Evolutionary conservation across 2,888 invertebrate genomes (phyloP).

Genomic region (Tetranychus truncatus): DNA sequence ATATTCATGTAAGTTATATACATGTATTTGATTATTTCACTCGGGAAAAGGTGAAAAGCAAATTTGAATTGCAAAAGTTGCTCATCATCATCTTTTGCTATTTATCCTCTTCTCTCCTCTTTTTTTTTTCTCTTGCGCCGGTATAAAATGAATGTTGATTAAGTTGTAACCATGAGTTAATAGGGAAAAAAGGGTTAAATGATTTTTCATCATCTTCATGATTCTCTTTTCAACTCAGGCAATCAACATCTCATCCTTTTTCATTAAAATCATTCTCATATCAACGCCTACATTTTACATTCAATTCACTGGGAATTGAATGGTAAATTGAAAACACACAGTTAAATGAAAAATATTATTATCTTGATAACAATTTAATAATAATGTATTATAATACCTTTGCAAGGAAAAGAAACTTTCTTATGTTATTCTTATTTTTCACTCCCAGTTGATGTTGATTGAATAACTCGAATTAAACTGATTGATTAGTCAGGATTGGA

Average conservation of each 20-base stretch:
- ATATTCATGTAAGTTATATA: not conserved
- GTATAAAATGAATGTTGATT: not conserved
- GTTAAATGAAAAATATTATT: not conserved
- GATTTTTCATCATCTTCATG: not conserved
- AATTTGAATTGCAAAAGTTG: not conserved
- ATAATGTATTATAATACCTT: no score
- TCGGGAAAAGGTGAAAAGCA: not conserved
- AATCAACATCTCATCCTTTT: not conserved
- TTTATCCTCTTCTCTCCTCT: not conserved
- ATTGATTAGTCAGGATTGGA: no score
- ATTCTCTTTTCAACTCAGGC: not conserved
- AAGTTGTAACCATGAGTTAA: not conserved
- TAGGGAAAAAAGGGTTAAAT: not conserved
- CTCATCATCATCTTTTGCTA: not conserved
- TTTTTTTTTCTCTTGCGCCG: not conserved
- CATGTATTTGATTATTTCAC: not conserved
- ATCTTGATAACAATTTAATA: not conserved
- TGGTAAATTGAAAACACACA: not conserved
- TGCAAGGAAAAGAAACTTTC: no score
- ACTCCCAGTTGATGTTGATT: no score
- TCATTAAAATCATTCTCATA: constrained; percentile 1
- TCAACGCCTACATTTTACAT: not conserved
- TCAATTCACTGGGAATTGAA: not conserved
- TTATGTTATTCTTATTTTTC: no score
- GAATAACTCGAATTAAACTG: no score